Evolutionary conservation across 2,113 vertebrate species (phyloP), one percentile per base, ranked within the genome.

Genomic region (Hydrolagus affinis): DNA sequence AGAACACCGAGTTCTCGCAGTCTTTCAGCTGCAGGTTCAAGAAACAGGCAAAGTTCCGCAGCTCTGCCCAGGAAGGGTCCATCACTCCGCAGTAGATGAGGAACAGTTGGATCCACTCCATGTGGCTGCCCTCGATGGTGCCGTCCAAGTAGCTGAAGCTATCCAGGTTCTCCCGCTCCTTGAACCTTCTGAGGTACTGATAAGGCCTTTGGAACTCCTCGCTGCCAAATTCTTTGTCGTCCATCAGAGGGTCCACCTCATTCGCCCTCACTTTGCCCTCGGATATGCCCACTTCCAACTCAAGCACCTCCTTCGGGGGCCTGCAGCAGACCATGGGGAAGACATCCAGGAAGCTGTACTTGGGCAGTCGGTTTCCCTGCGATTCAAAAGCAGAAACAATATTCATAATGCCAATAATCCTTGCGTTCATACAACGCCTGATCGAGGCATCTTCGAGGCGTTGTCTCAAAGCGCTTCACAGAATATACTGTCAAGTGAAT

Each of bases 31-130:
- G 98, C 23, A 94, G 4, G 64, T 97, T 97, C 59, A 99, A 91
- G 86, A 99, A 99, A 88, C 93, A 94, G 0, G 94, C 85, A 86
- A 99, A 99, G 89, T 99, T 98, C 44, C 91, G 91, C 44, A 99
- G 91, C 86, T 99, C 97, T 60, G 96, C 90, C 97, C 98, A 99
- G 59, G 97, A 97, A 0, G 98, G 98, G 85, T 98, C 91, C 0
- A 88, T 0, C 0, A 98, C 85, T 1, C 97, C 97, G 0, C 97
- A 99, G 88, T 94, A 92, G 66, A 98, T 85, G 12, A 99, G 94
- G 86, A 99, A 87, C 60, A 94, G 89, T 89, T 98, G 96, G 15
- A 99, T 90, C 62, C 98, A 99, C 72, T 96, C 93, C 0, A 87
- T 89, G 0, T 95, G 95, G 59, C 90, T 93, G 60, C 95, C 97